Evolutionary conservation across 2,888 invertebrate species (phyloP), one percentile per base, ranked within the genome.

Genomic region (Stenoptilia bipunctidactyla): DNA sequence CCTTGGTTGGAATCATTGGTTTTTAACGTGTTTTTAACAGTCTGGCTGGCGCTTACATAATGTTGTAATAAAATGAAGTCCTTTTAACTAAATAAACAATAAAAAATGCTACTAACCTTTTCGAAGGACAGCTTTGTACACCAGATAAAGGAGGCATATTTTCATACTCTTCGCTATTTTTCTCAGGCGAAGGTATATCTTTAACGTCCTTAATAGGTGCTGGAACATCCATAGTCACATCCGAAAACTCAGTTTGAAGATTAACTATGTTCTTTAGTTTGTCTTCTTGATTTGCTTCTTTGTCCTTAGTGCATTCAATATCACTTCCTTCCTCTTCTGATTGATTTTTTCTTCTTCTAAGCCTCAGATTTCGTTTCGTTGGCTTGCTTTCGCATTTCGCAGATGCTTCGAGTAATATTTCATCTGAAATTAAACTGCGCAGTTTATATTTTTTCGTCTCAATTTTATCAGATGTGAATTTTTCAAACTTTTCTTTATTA

Each of bases 181-280:
- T 69, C 39, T 72, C 73, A 0, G 83, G 82, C 0, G 82, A 79
- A 0, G 60, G 58, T 15, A 79, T 75, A 46, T 82, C 77, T 44
- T 59, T 61, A 0, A 59, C 52, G 2, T 47, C 49, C 43, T 68
- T 77, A 1, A 46, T 44, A 0, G 54, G 49, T 1, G 63, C 71
- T 0, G 79, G 75, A 1, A 67, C 47, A 34, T 68, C 72, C 48
- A 75, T 34, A 1, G 75, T 77, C 1, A 83, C 69, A 41, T 83
- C 83, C 12, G 66, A 69, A 46, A 69, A 83, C 41, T 82, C 73
- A 2, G 53, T 56, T 48, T 75, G 77, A 34, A 83, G 58, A 49
- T 79, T 79, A 0, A 58, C 55, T 14, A 83, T 76, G 39, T 82
- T 69, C 44, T 72, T 73, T n/a, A 77, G 46, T 43, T 69, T 73